phyloP scores from a whole-genome alignment of 2,113 vertebrate species.

The Hemicordylus capensis region DNA sequence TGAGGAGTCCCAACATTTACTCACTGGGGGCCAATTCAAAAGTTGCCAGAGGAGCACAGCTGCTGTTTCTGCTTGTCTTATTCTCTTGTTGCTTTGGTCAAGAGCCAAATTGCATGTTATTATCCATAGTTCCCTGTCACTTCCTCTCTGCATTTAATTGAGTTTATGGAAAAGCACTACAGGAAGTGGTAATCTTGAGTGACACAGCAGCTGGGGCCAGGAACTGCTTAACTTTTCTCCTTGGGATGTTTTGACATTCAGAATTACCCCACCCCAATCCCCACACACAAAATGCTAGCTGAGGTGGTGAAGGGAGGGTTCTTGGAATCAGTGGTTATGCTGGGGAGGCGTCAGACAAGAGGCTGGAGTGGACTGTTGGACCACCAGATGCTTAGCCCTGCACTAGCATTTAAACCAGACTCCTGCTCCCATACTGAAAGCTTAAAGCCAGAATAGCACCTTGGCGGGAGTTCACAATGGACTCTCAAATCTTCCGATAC shows the following conservation, averaged over 20 bases:
- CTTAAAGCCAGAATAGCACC: slow-evolving; percentile 48
- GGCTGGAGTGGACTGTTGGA: too few relatives aligned
- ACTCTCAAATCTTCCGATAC: slow-evolving; percentile 62
- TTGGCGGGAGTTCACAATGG: slow-evolving; percentile 45
- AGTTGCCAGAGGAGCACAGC: background rate
- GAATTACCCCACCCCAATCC: too few relatives aligned
- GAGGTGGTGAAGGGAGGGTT: background rate
- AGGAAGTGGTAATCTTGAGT: background rate
- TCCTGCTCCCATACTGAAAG: background rate
- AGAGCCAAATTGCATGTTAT: background rate
- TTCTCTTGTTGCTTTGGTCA: background rate
- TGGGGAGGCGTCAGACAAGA: background rate
- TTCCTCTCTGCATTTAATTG: background rate
- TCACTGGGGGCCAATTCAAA: background rate
- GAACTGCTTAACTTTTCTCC: background rate
- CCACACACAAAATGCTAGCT: background rate
- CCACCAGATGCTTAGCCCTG: background rate
- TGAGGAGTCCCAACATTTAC: background rate
- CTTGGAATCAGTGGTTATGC: background rate
- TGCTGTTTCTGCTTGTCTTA: background rate
- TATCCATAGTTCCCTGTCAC: too few relatives aligned
- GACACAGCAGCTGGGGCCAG: too few relatives aligned
- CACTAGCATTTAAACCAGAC: background rate
- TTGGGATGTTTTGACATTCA: too few relatives aligned
- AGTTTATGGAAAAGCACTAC: background rate